Conservation (phyloP, 2,888 invertebrate species). For the Odontocolon sp. region DNA sequence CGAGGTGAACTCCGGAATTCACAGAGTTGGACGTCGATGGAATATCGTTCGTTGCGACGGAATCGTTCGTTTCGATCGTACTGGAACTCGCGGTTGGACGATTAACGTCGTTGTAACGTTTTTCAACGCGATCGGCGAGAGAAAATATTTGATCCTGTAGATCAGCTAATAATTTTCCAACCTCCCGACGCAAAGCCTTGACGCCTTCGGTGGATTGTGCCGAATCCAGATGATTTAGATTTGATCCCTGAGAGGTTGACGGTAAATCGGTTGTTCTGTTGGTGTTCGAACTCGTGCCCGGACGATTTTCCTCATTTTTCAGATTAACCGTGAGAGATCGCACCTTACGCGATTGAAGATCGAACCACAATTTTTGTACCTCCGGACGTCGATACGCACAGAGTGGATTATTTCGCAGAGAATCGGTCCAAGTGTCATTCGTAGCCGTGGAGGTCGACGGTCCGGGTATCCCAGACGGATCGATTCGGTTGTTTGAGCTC, state of each 20-base stretch:
- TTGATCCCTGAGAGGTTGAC: not conserved
- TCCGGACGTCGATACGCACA: not conserved
- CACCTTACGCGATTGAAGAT: slow-evolving; percentile 29
- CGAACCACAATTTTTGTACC: not conserved
- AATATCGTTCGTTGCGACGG: not conserved
- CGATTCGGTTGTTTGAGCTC: not conserved
- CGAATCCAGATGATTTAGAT: no score
- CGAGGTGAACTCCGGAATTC: not conserved
- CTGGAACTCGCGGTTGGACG: not conserved
- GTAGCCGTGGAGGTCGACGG: slow-evolving; percentile 5
- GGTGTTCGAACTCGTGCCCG: slow-evolving; percentile 18
- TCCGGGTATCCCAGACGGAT: not conserved
- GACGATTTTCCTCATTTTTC: slow-evolving; percentile 53
- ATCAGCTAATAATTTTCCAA: slow-evolving; percentile 83
- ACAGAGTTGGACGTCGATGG: slow-evolving; percentile 36
- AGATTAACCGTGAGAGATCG: slow-evolving; percentile 54
- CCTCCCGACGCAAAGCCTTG: not conserved
- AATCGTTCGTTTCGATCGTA: not conserved
- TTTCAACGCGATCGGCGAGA: slow-evolving; percentile 77
- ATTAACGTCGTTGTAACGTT: slow-evolving; percentile 1
- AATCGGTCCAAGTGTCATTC: not conserved
- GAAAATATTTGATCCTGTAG: slow-evolving; percentile 84
- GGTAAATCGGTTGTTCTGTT: not conserved
- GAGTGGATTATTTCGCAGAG: not conserved
- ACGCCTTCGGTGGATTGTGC: not conserved